Base-by-base conservation (phyloP, 2,888 invertebrate genomes). In the Caenorhabditis macrosperma region DNA sequence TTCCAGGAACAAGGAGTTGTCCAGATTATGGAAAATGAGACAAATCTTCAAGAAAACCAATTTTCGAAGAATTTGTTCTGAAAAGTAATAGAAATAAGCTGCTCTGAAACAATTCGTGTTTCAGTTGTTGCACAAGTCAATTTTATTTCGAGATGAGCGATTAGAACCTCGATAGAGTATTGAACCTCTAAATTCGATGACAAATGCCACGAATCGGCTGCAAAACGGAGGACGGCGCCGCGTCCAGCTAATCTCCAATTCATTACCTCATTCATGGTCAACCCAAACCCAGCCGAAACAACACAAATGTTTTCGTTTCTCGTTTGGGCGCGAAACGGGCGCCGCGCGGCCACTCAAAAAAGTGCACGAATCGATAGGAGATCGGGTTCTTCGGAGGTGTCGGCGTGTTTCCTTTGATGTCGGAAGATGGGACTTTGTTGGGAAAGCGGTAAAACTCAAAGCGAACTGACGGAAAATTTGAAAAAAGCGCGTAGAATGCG, bases 231-330 rank as follows among this genome's bases (percentile, higher is more conserved):
- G n/a, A n/a, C n/a, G n/a, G n/a, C n/a, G 15, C 15, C 15, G 12
- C 38, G 12, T 15, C 15, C 38, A 38, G 3, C 38, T 38, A 38
- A 38, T 38, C 38, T 38, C 38, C 38, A 9, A 38, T 38, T 38
- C 38, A 38, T 38, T 38, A 38, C 38, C 38, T 38, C 15, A 15
- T 48, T 68, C 38, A 55, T 67, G 12, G 38, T 38, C 38, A 38
- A 9, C 12, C 12, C 38, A 55, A 12, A 67, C 41, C 28, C 15
- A 6, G 12, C n/a, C n/a, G n/a, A n/a, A n/a, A 2, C 7, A 54
- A 52, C 59, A 38, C 54, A 54, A 69, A 69, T 69, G 69, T 69
- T 69, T 69, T 61, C 69, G 33, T 69, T 69, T 61, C 60, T 50
- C 38, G 44, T 50, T 33, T 38, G 12, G 7, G 3, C 15, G 3